Conservation (phyloP, 2,797 vertebrate species). For the Lerista edwardsae region DNA sequence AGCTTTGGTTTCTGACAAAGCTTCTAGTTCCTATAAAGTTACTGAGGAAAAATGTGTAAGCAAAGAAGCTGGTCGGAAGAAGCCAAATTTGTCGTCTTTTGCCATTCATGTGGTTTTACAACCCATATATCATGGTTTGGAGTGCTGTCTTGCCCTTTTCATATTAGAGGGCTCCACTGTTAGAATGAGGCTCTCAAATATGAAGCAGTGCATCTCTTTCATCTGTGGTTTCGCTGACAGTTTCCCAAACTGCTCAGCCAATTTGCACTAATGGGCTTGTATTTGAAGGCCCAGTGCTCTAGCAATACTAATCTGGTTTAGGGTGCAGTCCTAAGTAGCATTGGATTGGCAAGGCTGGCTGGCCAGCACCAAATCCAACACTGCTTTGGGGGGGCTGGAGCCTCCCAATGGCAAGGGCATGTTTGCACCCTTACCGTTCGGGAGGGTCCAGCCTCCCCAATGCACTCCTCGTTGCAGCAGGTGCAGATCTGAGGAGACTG, state of each 20-base stretch:
- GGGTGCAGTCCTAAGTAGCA: no score
- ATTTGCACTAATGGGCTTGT: not conserved
- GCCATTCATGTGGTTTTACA: not conserved
- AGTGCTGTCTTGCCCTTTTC: not conserved
- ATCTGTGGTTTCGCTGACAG: not conserved
- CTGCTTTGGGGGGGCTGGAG: no score
- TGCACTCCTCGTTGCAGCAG: no score
- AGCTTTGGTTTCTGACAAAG: not conserved
- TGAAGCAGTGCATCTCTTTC: not conserved
- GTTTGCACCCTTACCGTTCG: no score
- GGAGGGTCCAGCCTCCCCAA: no score
- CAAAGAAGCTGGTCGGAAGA: not conserved
- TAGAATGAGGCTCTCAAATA: not conserved
- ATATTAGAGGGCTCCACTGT: not conserved
- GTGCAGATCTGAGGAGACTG: no score
- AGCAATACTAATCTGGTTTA: not conserved
- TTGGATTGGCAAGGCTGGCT: no score
- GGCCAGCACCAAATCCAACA: no score
- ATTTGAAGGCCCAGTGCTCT: not conserved
- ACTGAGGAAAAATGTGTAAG: not conserved
- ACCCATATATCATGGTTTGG: not conserved
- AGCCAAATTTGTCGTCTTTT: not conserved
- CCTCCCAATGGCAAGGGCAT: no score
- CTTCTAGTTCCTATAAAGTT: not conserved
- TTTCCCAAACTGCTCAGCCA: not conserved